Evolutionary conservation across 2,888 invertebrate genomes (phyloP), one percentile per base, ranked within the genome.

Genomic region (Eristalis tenax): DNA sequence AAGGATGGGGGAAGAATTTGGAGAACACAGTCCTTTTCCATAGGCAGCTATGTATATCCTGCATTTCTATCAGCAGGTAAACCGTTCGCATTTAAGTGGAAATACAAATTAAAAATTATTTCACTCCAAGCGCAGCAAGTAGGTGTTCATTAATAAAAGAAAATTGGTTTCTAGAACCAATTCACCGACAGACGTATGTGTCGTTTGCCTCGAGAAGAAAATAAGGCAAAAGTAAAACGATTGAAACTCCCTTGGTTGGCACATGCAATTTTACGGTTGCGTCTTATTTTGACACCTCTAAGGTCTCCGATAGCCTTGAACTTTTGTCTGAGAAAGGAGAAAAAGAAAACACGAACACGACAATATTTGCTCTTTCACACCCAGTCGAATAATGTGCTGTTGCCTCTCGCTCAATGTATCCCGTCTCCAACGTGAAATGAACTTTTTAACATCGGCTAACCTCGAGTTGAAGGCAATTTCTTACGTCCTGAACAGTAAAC

Each of bases 401-500:
- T 11, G 26, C 59, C 26, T 5, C 22, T 38, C 64, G 32, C 18
- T 38, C 57, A 50, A 50, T 18, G 50, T 50, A 26, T 57, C 11
- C 8, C 23, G 56, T 66, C 32, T 59, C 38, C 69, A 76, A 69
- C 77, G 74, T 73, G 73, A 81, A 32, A 50, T 82, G 70, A 70
- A 82, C 70, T 86, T 86, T 71, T 40, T 57, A 79, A 69, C 71
- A 13, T 63, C 66, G 32, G 35, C 22, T 74, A 78, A 83, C 83
- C 79, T 79, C 78, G 79, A 43, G 70, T 79, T 59, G 75, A 79
- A 84, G 70, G 79, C n/a, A 71, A 84, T 66, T 50, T 50, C 57
- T 26, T 43, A 57, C 61, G 56, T 73, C 23, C 43, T 40, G 26
- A 43, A 18, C 59, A 66, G 56, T 69, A 69, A 69, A 77, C 73